Conservation (phyloP, 2,113 vertebrate genomes). For the Vidua macroura region DNA sequence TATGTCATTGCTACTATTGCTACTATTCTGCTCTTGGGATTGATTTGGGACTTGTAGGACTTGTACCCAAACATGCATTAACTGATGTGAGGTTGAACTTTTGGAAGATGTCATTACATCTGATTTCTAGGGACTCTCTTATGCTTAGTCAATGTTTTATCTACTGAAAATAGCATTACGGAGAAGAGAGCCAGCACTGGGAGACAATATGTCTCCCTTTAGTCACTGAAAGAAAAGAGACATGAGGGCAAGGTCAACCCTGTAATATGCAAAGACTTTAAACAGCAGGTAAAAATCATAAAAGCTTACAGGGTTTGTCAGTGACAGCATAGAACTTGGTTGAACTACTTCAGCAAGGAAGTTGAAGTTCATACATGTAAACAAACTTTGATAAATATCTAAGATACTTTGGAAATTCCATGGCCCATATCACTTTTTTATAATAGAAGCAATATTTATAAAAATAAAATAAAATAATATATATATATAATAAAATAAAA, state of each 20-base stretch:
- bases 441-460: background rate
- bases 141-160: background rate
- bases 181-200: background rate
- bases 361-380: background rate
- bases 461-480: too few relatives aligned
- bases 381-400: background rate
- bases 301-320: background rate
- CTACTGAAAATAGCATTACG: background rate
- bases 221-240: background rate
- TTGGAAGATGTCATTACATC: background rate
- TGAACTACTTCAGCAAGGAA: background rate
- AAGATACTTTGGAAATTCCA: background rate
- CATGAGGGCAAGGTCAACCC: background rate
- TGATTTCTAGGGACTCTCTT: background rate
- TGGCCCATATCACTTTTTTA: background rate
- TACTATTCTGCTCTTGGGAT: background rate
- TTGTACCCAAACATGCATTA: background rate
- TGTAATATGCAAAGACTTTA: background rate
- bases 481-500: too few relatives aligned
- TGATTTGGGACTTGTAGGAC: background rate
- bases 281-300: background rate
- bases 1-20: background rate
- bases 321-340: background rate
- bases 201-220: background rate
- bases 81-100: background rate